A percentile compares a stretch with the other conserved stretches of the same genome.
These are phyloP conservation scores for Mimumesa dahlbomi DNA, from an alignment of 2,888 invertebrate genomes.

Conservation along the genomic window DNA sequence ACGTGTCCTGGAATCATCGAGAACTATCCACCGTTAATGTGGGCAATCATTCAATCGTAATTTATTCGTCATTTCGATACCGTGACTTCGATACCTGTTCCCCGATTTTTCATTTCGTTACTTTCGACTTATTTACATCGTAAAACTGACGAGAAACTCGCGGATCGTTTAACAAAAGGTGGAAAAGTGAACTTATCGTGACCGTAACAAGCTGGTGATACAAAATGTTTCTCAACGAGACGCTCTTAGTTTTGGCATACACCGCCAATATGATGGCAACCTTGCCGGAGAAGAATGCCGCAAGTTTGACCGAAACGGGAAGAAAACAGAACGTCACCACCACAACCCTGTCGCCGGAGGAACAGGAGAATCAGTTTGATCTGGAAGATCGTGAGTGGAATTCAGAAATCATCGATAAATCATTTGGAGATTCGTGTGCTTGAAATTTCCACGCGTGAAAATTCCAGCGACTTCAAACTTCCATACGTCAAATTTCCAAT, in stretches of 20 bases:
- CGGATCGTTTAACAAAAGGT: not conserved
- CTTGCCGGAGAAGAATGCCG: conserved; percentile 60
- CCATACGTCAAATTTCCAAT: too few species aligned
- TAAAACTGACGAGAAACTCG: too few species aligned
- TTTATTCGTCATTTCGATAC: too few species aligned
- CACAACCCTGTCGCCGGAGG: conserved; percentile 74
- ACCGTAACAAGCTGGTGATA: not conserved
- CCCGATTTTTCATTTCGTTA: not conserved
- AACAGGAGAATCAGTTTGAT: conserved; percentile 72
- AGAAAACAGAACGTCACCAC: conserved; percentile 55
- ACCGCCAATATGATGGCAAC: conserved; percentile 73
- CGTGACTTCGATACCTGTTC: too few species aligned
- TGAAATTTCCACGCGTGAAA: too few species aligned
- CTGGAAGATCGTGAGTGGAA: conserved; percentile 71
- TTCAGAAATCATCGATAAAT: too few species aligned
- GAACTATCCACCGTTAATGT: too few species aligned
- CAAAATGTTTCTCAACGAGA: conserved; percentile 74
- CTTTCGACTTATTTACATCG: not conserved
- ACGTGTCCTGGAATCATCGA: too few species aligned
- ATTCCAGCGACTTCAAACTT: too few species aligned
- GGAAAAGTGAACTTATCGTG: too few species aligned
- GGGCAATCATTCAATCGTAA: too few species aligned
- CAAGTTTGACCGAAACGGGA: conserved; percentile 17
- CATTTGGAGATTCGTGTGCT: too few species aligned
- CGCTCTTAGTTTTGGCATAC: conserved; percentile 71